A percentile compares a stretch with the other conserved stretches of the same genome.
phyloP scores from a whole-genome alignment of 2,797 vertebrate species.

The Schizopygopsis pylzovi region DNA sequence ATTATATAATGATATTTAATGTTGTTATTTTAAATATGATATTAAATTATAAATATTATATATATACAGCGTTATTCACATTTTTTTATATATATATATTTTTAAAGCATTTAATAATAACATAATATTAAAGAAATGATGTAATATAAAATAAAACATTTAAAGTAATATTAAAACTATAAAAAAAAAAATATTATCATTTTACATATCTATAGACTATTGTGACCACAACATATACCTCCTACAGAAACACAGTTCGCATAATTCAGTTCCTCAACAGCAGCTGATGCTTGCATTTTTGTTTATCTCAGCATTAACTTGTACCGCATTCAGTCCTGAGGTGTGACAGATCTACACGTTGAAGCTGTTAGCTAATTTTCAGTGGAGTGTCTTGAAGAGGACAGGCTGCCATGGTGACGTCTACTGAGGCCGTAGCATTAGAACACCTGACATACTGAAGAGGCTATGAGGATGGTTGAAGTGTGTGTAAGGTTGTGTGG shows the following conservation, averaged over 20 bases:
- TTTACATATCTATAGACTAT: neutral
- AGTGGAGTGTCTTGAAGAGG: neutral
- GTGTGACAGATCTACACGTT: neutral
- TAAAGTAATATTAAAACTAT: neutral
- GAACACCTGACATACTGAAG: slow-evolving; percentile 25
- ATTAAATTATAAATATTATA: neutral
- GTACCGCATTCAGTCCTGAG: neutral
- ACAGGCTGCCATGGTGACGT: slow-evolving; percentile 39
- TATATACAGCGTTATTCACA: neutral
- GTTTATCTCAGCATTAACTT: neutral
- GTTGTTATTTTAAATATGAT: neutral
- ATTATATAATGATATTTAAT: neutral
- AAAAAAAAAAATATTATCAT: neutral
- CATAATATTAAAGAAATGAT: neutral
- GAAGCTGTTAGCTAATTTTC: slow-evolving; percentile 29
- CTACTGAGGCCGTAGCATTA: slow-evolving; percentile 20
- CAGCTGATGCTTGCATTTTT: neutral
- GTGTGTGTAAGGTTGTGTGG: neutral
- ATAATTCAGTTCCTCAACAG: neutral
- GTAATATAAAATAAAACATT: too few relatives aligned
- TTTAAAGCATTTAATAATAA: neutral
- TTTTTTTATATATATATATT: neutral
- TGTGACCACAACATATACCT: neutral
- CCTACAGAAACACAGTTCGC: neutral
- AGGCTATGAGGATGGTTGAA: neutral